phyloP scores from a whole-genome alignment of 2,888 invertebrate genomes.

The Sphaeridia pumilis region DNA sequence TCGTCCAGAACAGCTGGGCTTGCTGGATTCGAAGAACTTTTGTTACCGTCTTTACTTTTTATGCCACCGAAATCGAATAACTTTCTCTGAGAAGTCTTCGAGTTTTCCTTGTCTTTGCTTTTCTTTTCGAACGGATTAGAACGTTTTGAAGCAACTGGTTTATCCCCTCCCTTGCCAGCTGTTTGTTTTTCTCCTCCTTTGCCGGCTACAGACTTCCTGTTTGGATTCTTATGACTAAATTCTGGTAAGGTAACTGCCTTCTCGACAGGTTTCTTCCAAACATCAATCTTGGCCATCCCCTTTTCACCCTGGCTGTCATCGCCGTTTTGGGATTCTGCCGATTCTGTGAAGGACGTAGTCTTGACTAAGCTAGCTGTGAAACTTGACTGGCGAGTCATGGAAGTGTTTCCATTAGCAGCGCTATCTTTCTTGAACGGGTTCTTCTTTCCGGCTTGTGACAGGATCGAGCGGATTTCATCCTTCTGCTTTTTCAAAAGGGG shows the following conservation, averaged over 20 bases:
- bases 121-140: slow-evolving; percentile 13
- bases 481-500: slow-evolving; percentile 31
- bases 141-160: background rate
- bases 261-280: slow-evolving; percentile 32
- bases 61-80: slow-evolving; percentile 24
- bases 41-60: slow-evolving; percentile 3
- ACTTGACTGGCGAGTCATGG: slow-evolving; percentile 2
- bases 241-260: slow-evolving; percentile 22
- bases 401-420: background rate
- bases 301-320: slow-evolving; percentile 10
- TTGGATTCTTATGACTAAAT: slow-evolving; percentile 25
- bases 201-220: slow-evolving; percentile 7
- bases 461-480: slow-evolving; percentile 29
- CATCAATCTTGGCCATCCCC: slow-evolving; percentile 28
- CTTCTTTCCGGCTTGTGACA: slow-evolving; percentile 10
- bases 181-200: background rate
- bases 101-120: slow-evolving; percentile 16
- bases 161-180: too few relatives aligned
- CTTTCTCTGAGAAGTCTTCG: slow-evolving; percentile 21
- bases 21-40: slow-evolving; percentile 1
- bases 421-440: slow-evolving; percentile 24
- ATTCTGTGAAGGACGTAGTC: slow-evolving; percentile 1
- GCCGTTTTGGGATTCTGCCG: slow-evolving; percentile 1
- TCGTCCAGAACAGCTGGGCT: background rate
- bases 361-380: background rate